Evolutionary conservation across 1,140 invertebrate genomes (phyloP).

Genomic region (Rhopalosiphum maidis): DNA sequence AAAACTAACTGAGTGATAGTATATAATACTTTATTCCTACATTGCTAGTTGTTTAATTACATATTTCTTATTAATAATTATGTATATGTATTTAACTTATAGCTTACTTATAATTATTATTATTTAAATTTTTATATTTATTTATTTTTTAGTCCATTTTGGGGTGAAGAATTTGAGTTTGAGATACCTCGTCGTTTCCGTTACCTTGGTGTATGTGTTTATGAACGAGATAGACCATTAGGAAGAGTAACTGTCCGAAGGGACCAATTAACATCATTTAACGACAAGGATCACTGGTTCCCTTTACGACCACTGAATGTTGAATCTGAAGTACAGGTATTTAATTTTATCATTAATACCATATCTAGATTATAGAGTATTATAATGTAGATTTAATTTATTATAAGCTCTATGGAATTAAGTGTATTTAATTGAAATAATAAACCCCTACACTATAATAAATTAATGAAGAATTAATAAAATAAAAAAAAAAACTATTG

Average conservation of each 20-base stretch:
- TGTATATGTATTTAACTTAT: neutral
- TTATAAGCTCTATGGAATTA: neutral
- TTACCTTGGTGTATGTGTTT: slow-evolving; percentile 85
- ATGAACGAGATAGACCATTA: slow-evolving; percentile 79
- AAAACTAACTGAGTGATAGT: no score
- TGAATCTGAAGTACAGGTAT: slow-evolving; percentile 85
- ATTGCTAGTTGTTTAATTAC: neutral
- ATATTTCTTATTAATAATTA: neutral
- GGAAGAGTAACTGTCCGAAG: slow-evolving; percentile 89
- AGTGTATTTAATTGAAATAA: neutral
- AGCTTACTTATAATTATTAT: neutral
- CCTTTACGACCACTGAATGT: slow-evolving; percentile 82
- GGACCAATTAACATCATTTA: slow-evolving; percentile 83
- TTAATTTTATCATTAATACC: neutral
- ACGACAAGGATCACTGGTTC: slow-evolving; percentile 93
- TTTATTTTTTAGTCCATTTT: slow-evolving; percentile 77
- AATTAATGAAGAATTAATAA: neutral
- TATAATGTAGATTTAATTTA: neutral
- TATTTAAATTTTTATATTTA: slow-evolving; percentile 36
- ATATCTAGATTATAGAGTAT: neutral
- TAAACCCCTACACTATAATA: neutral
- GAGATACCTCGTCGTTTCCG: slow-evolving; percentile 88
- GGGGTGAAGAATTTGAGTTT: slow-evolving; percentile 91
- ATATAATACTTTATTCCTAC: neutral
- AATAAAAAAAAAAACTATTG: neutral